Evolutionary conservation across 2,888 invertebrate genomes (phyloP).

Genomic region (Drosophila seclusa): DNA sequence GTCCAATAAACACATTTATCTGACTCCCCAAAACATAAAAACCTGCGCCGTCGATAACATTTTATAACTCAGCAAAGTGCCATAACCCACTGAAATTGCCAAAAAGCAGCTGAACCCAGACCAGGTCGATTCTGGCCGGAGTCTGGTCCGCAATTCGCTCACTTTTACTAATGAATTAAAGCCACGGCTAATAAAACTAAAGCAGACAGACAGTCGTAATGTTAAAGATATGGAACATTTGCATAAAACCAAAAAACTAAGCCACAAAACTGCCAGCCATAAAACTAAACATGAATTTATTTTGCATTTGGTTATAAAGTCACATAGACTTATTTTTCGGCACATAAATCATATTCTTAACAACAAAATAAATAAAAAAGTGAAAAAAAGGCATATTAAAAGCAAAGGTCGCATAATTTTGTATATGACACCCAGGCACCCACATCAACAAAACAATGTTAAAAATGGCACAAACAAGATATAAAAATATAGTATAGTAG

Average conservation of each 20-base stretch:
- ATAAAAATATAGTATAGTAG: background rate
- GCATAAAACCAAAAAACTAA: conserved; percentile 40
- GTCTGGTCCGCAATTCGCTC: conserved; percentile 7
- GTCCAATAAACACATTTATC: conserved; percentile 78
- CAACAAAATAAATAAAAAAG: conserved; percentile 7
- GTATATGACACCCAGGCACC: conserved; percentile 35
- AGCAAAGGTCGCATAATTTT: conserved; percentile 57
- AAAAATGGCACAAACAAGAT: background rate
- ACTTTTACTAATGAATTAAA: conserved; percentile 73
- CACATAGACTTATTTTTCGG: conserved; percentile 49
- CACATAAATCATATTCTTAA: conserved; percentile 63
- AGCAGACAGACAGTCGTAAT: conserved; percentile 31
- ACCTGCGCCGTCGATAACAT: conserved; percentile 78
- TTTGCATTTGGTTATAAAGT: conserved; percentile 48
- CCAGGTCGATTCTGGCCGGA: background rate
- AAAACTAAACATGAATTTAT: conserved; percentile 57
- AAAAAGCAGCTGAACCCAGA: conserved; percentile 19
- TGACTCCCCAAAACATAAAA: conserved; percentile 74
- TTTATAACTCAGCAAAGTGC: conserved; percentile 75
- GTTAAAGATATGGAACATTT: conserved; percentile 49
- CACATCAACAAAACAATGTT: conserved; percentile 12
- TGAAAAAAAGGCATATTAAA: conserved; percentile 15
- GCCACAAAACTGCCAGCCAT: conserved; percentile 21
- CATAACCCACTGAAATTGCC: conserved; percentile 62
- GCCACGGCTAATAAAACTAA: conserved; percentile 71